Conservation (phyloP, 2,888 invertebrate genomes). For the Tethea ocularis region DNA sequence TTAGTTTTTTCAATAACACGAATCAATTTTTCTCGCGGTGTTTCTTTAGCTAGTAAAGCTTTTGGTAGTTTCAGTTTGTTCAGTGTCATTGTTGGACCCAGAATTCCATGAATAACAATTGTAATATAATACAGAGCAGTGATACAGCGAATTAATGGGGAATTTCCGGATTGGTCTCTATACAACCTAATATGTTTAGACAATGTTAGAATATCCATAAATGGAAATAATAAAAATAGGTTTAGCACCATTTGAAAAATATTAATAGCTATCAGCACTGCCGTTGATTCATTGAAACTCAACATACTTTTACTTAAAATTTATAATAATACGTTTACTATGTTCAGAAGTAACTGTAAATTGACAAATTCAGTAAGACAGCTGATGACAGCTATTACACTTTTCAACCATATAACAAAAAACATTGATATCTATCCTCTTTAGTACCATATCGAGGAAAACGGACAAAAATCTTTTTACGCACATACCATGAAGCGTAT, state of each 20-base stretch:
- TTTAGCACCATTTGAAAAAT: conserved; percentile 58
- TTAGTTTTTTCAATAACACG: conserved; percentile 53
- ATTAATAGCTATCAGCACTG: conserved; percentile 44
- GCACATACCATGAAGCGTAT: conserved; percentile 27
- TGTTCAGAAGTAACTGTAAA: not conserved
- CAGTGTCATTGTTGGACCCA: conserved; percentile 51
- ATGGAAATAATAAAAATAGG: conserved; percentile 49
- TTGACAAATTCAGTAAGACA: not conserved
- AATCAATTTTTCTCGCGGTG: conserved; percentile 44
- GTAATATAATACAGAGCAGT: conserved; percentile 33
- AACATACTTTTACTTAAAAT: conserved; percentile 31
- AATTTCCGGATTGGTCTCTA: conserved; percentile 22
- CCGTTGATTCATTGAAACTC: conserved; percentile 33
- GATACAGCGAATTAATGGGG: conserved; percentile 13
- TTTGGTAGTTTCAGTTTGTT: conserved; percentile 34
- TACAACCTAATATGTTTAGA: conserved; percentile 44
- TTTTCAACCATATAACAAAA: not conserved
- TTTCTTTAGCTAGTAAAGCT: conserved; percentile 25
- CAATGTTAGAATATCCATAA: conserved; percentile 46
- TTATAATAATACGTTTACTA: conserved; percentile 10
- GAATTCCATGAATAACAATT: conserved; percentile 49
- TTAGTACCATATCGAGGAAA: conserved; percentile 27
- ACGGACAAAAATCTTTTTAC: conserved; percentile 39
- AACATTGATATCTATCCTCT: conserved; percentile 18
- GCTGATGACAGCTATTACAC: not conserved